Percentiles rank a stretch among this genome's conserved stretches.
Conservation (phyloP, 2,113 vertebrate species). For the Notarius lentiginosus region DNA sequence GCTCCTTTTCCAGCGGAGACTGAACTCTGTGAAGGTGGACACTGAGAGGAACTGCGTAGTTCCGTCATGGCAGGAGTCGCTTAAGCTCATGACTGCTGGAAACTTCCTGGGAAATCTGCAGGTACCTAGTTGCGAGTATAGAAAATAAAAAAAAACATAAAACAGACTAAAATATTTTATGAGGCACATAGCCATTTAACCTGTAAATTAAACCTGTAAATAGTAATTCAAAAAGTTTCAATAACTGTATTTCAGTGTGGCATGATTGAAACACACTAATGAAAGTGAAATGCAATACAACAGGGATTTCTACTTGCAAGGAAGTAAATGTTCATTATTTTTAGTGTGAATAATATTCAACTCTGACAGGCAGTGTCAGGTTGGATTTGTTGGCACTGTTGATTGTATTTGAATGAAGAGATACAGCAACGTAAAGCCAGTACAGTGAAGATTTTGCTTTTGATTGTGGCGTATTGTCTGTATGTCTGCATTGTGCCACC, state of each 20-base stretch:
- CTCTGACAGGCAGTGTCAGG: background rate
- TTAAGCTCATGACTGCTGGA: conserved; percentile 94
- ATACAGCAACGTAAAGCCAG: background rate
- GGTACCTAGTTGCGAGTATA: conserved; percentile 64
- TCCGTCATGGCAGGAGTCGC: conserved; percentile 94
- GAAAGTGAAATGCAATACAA: background rate
- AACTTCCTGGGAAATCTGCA: conserved; percentile 93
- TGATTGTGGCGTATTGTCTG: background rate
- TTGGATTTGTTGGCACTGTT: background rate
- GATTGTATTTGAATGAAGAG: background rate
- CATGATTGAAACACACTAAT: background rate
- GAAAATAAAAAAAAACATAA: background rate
- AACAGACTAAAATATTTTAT: background rate
- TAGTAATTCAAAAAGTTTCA: background rate
- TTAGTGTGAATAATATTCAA: background rate
- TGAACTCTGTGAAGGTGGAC: conserved; percentile 83
- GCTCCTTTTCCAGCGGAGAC: conserved; percentile 86
- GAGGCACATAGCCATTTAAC: background rate
- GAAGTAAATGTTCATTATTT: background rate
- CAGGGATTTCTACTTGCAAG: background rate
- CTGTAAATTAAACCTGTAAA: background rate
- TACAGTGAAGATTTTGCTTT: background rate
- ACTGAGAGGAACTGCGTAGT: conserved; percentile 78
- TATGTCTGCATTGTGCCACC: background rate
- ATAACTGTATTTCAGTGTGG: background rate